A percentile compares a stretch with the other conserved stretches of the same genome.
Conservation (phyloP, 2,113 vertebrate species). For the Labeo rohita region DNA sequence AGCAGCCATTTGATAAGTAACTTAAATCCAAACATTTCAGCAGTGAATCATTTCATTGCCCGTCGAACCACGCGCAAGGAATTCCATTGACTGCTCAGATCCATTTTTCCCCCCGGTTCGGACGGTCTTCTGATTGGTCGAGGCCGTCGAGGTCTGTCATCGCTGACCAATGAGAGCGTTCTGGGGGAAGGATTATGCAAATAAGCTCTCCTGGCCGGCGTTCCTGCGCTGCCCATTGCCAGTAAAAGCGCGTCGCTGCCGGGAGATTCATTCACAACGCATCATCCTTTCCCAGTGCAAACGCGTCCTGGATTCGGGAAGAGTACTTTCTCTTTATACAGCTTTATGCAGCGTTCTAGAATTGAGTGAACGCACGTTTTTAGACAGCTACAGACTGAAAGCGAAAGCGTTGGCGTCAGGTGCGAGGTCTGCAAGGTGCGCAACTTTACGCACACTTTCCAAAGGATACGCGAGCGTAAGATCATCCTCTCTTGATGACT, state of each 20-base stretch:
- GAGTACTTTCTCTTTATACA: neutral
- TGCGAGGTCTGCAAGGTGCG: neutral
- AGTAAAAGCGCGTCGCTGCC: conserved; percentile 64
- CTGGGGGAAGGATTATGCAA: conserved; percentile 37
- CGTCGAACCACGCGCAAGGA: conserved; percentile 49
- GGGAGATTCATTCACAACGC: conserved; percentile 59
- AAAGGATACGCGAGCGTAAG: conserved; percentile 1
- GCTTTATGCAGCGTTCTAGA: neutral
- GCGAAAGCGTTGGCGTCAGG: neutral
- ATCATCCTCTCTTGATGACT: neutral
- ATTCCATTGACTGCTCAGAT: conserved; percentile 59
- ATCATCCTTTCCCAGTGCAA: conserved; percentile 7
- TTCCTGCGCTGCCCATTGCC: conserved; percentile 60
- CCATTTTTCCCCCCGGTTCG: conserved; percentile 53
- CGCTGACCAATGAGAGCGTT: conserved; percentile 52
- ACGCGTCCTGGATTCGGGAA: neutral
- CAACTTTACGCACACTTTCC: conserved; percentile 2
- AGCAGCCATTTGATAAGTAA: neutral
- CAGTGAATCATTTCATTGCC: neutral
- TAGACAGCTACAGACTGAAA: neutral
- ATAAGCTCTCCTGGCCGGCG: conserved; percentile 52
- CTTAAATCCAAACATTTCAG: neutral
- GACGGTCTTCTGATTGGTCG: conserved; percentile 68
- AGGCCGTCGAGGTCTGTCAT: neutral
- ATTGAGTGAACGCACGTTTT: neutral